phyloP scores from a whole-genome alignment of 2,113 vertebrate species.

The Pseudolaguvia tuberculata region DNA sequence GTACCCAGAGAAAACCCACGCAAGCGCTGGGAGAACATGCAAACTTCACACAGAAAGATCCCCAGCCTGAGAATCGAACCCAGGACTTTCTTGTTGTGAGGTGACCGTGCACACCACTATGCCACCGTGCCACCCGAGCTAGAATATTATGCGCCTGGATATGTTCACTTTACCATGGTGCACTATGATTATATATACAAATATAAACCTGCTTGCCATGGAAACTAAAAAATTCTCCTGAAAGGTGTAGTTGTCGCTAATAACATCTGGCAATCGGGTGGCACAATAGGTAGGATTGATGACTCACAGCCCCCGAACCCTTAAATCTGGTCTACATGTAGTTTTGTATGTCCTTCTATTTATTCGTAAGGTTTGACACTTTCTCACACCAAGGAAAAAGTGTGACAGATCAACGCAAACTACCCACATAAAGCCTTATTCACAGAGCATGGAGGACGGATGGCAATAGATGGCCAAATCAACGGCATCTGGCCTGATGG shows the following conservation, averaged over 20 bases:
- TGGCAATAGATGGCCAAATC: constrained; percentile 59
- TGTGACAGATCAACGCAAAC: constrained; percentile 39
- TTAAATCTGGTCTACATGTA: constrained; percentile 8
- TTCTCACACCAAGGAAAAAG: neutral
- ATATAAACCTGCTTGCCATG: neutral
- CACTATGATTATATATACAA: neutral
- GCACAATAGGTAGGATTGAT: neutral
- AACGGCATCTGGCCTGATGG: constrained; percentile 56
- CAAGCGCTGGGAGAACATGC: no score
- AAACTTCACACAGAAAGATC: no score
- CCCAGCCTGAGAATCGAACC: no score
- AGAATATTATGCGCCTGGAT: no score
- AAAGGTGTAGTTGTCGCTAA: neutral
- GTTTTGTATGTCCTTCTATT: no score
- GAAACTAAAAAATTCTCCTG: neutral
- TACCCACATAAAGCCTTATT: constrained; percentile 69
- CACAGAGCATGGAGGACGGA: constrained; percentile 54
- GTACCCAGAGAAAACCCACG: no score
- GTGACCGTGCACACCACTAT: no score
- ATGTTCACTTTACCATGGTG: no score
- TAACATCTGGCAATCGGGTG: neutral
- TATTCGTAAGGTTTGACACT: no score
- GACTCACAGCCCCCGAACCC: neutral
- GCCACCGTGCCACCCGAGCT: no score
- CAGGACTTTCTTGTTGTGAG: no score